Evolutionary conservation across 2,113 vertebrate genomes (phyloP).

Genomic region (Pleuronectes platessa): DNA sequence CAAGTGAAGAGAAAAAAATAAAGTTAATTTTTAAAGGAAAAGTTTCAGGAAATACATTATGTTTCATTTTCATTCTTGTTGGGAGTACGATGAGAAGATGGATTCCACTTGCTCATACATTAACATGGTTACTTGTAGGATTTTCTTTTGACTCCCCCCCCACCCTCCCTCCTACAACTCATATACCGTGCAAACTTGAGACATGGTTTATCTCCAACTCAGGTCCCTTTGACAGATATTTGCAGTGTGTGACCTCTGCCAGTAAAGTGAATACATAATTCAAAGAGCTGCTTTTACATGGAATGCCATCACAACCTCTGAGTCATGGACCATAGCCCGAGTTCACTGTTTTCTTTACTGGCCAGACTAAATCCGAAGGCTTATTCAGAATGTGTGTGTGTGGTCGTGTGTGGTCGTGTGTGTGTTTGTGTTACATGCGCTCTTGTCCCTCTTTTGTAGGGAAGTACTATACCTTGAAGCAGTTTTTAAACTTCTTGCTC

Average conservation of each 20-base stretch:
- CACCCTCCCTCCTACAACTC: neutral
- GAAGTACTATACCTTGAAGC: conserved; percentile 90
- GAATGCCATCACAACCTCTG: conserved; percentile 42
- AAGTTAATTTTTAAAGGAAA: neutral
- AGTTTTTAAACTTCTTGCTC: conserved; percentile 99
- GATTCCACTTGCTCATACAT: too few relatives aligned
- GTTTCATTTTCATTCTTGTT: neutral
- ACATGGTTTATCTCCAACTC: conserved; percentile 66
- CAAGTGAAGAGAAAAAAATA: conserved; percentile 31
- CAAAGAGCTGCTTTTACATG: conserved; percentile 54
- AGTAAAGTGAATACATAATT: conserved; percentile 66
- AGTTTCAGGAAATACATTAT: neutral
- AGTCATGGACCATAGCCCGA: conserved; percentile 36
- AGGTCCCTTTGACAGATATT: conserved; percentile 47
- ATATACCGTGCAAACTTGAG: conserved; percentile 25
- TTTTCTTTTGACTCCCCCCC: neutral
- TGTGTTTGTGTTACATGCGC: neutral
- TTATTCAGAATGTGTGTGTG: conserved; percentile 1
- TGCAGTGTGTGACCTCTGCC: conserved; percentile 53
- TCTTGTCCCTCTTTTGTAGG: neutral
- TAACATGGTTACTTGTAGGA: too few relatives aligned
- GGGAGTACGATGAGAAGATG: neutral
- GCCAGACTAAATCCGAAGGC: conserved; percentile 15
- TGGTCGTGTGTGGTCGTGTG: neutral
- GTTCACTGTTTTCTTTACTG: conserved; percentile 50